Evolutionary conservation across 2,113 vertebrate species (phyloP), one percentile per base, ranked within the genome.

Genomic region (Ivindomyrus marchei): DNA sequence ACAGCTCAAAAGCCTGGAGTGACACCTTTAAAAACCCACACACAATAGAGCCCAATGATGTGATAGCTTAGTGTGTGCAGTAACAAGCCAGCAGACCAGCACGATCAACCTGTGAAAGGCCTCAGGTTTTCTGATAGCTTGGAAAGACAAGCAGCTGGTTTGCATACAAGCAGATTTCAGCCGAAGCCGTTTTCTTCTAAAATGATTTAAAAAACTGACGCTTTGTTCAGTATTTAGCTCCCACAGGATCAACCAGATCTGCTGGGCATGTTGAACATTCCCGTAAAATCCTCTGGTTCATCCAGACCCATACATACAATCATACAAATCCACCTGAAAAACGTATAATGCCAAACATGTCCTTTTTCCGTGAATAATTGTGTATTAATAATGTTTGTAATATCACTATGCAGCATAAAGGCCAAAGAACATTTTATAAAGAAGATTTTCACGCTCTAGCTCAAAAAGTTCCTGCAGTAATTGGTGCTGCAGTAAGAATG

Each of bases 131-230:
- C 62, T 31, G 62, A 70, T 45, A 45, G 74, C n/a, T 66, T 90
- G 88, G 88, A 58, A 47, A 89, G 50, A 70, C 62, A 90, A 90
- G 62, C n/a, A 13, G 62, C 62, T 66, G 74, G 74, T 80, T 17
- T 80, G 74, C 74, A 80, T 80, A 2, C 15, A 80, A 80, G 74
- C 31, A 24, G 84, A 27, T 66, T 85, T 49, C 88, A 50, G 36
- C 70, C 83, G 21, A 86, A 89, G 90, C n/a, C 91, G 84, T 87
- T 90, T 88, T 89, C 66, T 91, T 91, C 89, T 87, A 91, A 89
- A 92, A 90, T 39, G 2, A 91, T 91, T 90, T 87, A 21, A 49
- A 88, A 88, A 49, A n/a, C n/a, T 62, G 42, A 52, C 0, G 6
- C 47, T 85, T 89, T 90, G 88, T 90, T 88, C 49, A 89, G 62